These are phyloP conservation scores for Eretmocerus hayati DNA, from an alignment of 2,888 invertebrate genomes.

Conservation along the genomic window DNA sequence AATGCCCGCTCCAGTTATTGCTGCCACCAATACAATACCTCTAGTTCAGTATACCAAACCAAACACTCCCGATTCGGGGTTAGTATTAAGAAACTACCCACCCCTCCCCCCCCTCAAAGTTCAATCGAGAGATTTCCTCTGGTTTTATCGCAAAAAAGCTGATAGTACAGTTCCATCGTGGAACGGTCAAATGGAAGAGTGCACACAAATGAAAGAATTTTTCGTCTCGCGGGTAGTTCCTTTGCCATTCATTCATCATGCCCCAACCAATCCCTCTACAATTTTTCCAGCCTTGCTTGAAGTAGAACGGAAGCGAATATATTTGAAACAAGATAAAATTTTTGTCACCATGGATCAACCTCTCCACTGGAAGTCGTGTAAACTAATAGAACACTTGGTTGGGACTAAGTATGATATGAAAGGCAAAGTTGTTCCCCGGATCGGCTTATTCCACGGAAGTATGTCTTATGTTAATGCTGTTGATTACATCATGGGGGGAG, in stretches of 20 bases:
- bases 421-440: background rate
- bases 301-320: conserved; percentile 25
- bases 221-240: conserved; percentile 23
- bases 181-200: conserved; percentile 5
- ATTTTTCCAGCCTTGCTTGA: background rate
- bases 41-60: background rate
- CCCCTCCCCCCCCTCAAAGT: too few relatives aligned
- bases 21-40: background rate
- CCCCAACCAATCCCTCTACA: conserved; percentile 2
- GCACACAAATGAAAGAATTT: conserved; percentile 8
- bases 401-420: background rate
- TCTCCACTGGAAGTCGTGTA: background rate
- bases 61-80: background rate
- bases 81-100: too few relatives aligned
- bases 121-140: conserved; percentile 1
- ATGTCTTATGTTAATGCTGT: conserved; percentile 19
- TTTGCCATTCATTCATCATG: conserved; percentile 22
- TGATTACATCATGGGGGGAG: conserved; percentile 20
- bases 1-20: background rate
- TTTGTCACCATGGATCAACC: background rate
- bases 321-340: background rate
- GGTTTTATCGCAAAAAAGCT: background rate
- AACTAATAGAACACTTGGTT: background rate
- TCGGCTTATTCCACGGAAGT: background rate
- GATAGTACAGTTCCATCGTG: background rate